Conservation (phyloP, 2,113 vertebrate genomes). For the Mus spicilegus region DNA sequence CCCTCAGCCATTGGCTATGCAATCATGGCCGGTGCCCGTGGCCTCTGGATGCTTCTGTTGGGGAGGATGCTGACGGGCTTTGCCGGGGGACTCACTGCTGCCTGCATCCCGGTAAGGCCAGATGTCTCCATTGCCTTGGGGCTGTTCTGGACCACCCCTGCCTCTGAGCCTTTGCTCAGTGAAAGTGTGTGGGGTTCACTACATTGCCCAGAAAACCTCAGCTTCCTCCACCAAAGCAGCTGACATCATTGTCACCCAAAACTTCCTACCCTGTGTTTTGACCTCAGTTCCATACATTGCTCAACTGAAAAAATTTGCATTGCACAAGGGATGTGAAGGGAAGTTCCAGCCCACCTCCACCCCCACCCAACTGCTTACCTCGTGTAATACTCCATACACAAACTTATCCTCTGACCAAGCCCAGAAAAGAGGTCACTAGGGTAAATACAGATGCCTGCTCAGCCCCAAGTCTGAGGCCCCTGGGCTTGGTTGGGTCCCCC, state of each 20-base stretch:
- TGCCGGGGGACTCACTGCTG: constrained; percentile 92
- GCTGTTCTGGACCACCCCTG: fast-evolving
- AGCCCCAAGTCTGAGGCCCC: background rate
- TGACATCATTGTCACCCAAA: background rate
- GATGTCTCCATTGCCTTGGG: background rate
- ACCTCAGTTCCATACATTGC: background rate
- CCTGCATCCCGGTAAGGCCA: constrained; percentile 93
- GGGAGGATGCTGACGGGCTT: constrained; percentile 93
- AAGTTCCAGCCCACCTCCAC: background rate
- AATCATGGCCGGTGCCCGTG: constrained; percentile 90
- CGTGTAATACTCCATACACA: background rate
- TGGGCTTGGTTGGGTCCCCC: background rate
- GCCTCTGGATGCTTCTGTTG: constrained; percentile 91
- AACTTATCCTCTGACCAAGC: background rate
- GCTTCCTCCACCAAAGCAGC: background rate
- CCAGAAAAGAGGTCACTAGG: fast-evolving
- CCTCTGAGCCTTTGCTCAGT: fast-evolving
- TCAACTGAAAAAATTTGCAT: constrained; percentile 58
- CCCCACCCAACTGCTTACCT: background rate
- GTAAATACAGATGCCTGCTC: background rate
- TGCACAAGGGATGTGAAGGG: constrained; percentile 49
- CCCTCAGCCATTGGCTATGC: constrained; percentile 91
- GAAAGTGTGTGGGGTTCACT: background rate
- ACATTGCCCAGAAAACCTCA: background rate
- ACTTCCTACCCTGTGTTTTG: background rate